Base-by-base conservation (phyloP, 2,113 vertebrate species). In the Sigmodon hispidus region DNA sequence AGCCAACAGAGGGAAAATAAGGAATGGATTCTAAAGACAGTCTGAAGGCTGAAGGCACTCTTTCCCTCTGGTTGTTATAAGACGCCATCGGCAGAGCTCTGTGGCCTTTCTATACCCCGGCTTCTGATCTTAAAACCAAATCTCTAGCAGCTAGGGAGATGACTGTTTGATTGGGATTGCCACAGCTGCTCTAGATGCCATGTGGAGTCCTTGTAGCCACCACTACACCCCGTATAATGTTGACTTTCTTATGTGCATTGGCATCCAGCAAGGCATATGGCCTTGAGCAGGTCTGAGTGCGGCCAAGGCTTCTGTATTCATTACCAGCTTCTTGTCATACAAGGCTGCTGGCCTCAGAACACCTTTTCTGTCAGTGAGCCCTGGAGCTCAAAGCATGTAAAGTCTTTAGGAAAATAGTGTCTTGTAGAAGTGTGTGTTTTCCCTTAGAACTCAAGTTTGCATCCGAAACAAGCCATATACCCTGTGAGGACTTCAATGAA, bases 151-250 rank as follows among this genome's bases (percentile, higher is more conserved):
- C 36, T 34, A 12, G 11, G 31, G 40, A 26, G 13, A 16, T 7
- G 3, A 21, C 4, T 31, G 2, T 43, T n/a, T 45, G 45, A 45
- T 57, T 2, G 4, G 36, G 10, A 52, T 3, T 10, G 29, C 11
- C 34, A 0, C 3, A 19, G 17, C n/a, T 16, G 15, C 57, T 1
- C 48, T 21, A 19, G 65, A 15, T 2, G 67, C 45, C 19, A 52
- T 0, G 0, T 0, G 16, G 0, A 21, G 50, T 17, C 1, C 3
- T 0, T 13, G 2, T 1, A 22, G 31, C 45, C 69, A 24, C 65
- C 29, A 0, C 22, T n/a, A n/a, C 22, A 2, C 15, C 52, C n/a
- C 26, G 16, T 40, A 10, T 2, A 0, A 0, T 3, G 43, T 7
- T 31, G 5, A 40, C 40, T 0, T 1, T 34, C 57, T n/a, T 43